Conservation (phyloP, 2,113 vertebrate genomes). For the Lota lota region DNA sequence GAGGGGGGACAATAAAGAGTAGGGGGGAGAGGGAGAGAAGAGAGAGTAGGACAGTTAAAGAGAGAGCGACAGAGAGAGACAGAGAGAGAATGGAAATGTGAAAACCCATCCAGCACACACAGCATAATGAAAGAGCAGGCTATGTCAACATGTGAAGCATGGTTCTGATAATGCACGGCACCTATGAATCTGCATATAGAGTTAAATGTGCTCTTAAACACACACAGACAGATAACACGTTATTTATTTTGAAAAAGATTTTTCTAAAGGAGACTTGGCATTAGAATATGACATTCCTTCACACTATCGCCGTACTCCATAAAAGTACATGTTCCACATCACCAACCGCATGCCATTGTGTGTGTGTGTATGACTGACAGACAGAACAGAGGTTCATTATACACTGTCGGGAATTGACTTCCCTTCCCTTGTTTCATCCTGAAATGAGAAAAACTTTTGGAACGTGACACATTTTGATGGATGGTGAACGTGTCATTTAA, state of each 20-base stretch:
- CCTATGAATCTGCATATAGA: neutral
- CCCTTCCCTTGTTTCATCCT: conserved; percentile 51
- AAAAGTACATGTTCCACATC: conserved; percentile 58
- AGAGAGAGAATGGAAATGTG: neutral
- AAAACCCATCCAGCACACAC: neutral
- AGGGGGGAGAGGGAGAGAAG: no score
- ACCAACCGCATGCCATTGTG: conserved; percentile 40
- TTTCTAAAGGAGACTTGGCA: conserved; percentile 37
- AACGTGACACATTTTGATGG: conserved; percentile 58
- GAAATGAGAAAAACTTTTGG: conserved; percentile 70
- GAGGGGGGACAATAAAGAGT: neutral
- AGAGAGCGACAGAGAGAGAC: neutral
- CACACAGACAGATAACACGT: conserved; percentile 20
- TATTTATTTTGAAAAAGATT: conserved; percentile 43
- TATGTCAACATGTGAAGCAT: conserved; percentile 20
- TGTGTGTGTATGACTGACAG: conserved; percentile 29
- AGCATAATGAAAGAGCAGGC: neutral
- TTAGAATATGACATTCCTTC: conserved; percentile 54
- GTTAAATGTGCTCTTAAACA: conserved; percentile 6
- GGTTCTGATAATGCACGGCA: conserved; percentile 11
- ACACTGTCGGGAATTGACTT: conserved; percentile 55
- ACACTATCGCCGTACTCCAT: conserved; percentile 25
- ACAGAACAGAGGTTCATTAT: conserved; percentile 53
- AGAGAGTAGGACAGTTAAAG: neutral
- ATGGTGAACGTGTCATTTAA: conserved; percentile 12